Evolutionary conservation across 2,797 vertebrate species (phyloP).

Genomic region (Neosilurus hyrtlii): DNA sequence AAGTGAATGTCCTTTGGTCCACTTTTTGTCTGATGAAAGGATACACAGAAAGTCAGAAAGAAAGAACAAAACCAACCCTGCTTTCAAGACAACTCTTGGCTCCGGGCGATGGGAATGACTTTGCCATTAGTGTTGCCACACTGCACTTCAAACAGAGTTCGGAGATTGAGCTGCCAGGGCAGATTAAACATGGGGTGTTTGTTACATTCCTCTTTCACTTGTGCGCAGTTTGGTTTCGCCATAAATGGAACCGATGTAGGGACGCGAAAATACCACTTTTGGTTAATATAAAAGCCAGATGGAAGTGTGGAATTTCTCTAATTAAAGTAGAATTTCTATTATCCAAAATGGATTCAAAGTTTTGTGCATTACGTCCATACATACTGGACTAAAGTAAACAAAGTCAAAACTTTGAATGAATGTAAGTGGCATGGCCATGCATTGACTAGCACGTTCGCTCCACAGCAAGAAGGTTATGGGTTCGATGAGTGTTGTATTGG

Average conservation of each 20-base stretch:
- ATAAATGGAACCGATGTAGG: neutral
- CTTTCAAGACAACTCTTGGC: conserved; percentile 57
- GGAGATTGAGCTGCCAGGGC: conserved; percentile 59
- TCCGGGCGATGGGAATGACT: conserved; percentile 60
- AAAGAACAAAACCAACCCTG: conserved; percentile 35
- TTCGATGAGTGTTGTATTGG: no score
- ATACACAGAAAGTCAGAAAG: neutral
- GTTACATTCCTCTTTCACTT: neutral
- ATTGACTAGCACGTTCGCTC: no score
- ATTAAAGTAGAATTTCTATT: neutral
- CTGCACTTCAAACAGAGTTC: conserved; percentile 67
- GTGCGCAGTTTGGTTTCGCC: conserved; percentile 7
- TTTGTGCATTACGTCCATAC: neutral
- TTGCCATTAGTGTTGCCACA: conserved; percentile 56
- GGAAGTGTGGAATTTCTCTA: no score
- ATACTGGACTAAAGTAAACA: neutral
- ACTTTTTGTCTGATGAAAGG: conserved; percentile 12
- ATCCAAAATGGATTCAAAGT: neutral
- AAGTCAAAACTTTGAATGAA: neutral
- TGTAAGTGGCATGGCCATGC: no score
- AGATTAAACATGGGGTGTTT: conserved; percentile 63
- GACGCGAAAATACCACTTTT: neutral
- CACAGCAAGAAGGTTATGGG: no score
- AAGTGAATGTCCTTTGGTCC: neutral
- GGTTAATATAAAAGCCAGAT: neutral